Base-by-base conservation (phyloP, 2,797 vertebrate genomes). In the Oreochromis grahami region DNA sequence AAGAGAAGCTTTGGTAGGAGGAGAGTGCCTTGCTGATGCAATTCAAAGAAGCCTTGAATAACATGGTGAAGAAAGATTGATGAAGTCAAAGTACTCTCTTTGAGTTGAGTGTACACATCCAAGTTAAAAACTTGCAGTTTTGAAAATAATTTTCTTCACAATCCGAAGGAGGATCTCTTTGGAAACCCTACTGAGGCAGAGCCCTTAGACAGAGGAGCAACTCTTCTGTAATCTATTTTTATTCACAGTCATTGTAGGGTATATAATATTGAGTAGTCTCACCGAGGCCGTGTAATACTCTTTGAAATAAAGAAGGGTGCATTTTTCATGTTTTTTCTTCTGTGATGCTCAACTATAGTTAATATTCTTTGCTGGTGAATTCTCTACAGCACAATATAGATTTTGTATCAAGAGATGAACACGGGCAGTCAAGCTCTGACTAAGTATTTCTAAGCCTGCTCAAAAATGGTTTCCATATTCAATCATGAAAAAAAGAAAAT, bases 11-110 rank as follows among this genome's bases (percentile, higher is more conserved):
- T 43, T 96, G 95, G 88, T 96, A 91, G 72, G 90, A 93, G 36
- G 92, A 94, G 50, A 97, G 92, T 2, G 89, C 93, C 84, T 96
- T 97, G 92, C 87, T 96, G 94, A 99, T 89, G 89, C 95, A 92
- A 86, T 89, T 96, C 77, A 98, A 82, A 6, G 92, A 78, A 88
- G 91, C 91, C 98, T 99, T 87, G 65, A 55, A 55, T 55, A 92
- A 77, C 36, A 55, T 36, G 84, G 79, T 34, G 48, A 53, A 56
- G 52, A 88, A 36, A 72, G n/a, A 78, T 9, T 5, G 29, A 80
- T 84, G 51, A 86, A 77, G 48, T 3, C 53, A 52, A 76, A 77
- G 56, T 12, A 5, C 41, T 60, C 48, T 65, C 26, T 82, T 78
- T 55, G 12, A 53, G 50, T 81, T 11, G 38, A 84, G 76, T 24